Percentiles rank a stretch among this genome's conserved stretches.
phyloP scores from a whole-genome alignment of 2,113 vertebrate species.

The Sebastes schlegelii region DNA sequence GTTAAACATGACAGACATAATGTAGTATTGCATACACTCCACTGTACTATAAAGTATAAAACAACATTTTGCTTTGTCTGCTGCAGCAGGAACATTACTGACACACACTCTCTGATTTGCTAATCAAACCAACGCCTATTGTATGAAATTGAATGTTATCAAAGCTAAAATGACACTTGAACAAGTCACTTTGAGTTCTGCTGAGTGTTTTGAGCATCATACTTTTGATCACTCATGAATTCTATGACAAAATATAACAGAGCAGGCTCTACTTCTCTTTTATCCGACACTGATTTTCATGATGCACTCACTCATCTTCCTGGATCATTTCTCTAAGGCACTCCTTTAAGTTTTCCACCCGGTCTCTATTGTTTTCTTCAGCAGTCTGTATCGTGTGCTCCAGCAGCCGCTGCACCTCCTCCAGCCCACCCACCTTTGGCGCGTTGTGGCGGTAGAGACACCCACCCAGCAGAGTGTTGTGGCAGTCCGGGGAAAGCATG shows the following conservation, averaged over 20 bases:
- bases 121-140: background rate
- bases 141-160: background rate
- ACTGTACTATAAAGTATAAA: background rate
- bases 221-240: background rate
- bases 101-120: background rate
- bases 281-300: background rate
- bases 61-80: background rate
- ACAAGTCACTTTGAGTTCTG: background rate
- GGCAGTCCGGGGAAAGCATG: conserved; percentile 61
- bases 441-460: conserved; percentile 38
- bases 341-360: conserved; percentile 67
- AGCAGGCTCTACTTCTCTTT: background rate
- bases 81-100: background rate
- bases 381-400: conserved; percentile 20
- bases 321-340: conserved; percentile 79
- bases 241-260: background rate
- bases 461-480: conserved; percentile 52
- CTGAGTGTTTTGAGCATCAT: background rate
- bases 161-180: background rate
- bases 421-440: conserved; percentile 48
- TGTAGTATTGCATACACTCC: background rate
- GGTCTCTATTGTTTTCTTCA: conserved; percentile 26
- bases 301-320: conserved; percentile 39
- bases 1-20: background rate
- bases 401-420: conserved; percentile 52